These are phyloP conservation scores for Temnopleurus reevesii DNA, from an alignment of 53 echinoderm and acorn worm genomes.

Conservation along the genomic window DNA sequence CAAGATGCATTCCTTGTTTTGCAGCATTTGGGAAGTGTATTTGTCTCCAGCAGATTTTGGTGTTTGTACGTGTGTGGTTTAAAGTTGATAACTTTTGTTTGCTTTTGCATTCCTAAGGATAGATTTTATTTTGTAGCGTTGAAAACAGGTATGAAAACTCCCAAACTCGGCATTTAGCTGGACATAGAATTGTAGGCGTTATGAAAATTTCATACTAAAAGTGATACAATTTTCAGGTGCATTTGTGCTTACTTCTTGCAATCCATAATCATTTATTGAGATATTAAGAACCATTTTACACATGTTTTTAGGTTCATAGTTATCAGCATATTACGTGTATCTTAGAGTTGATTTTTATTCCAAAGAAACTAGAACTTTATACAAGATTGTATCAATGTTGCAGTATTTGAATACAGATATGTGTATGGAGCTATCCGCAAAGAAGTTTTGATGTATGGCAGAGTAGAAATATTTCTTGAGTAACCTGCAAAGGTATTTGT, in stretches of 20 bases:
- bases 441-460: not conserved
- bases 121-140: conserved; percentile 17
- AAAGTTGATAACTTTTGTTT: not conserved
- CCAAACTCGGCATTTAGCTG: too few species aligned
- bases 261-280: too few species aligned
- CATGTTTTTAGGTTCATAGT: not conserved
- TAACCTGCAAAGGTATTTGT: not conserved
- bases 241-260: too few species aligned
- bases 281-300: too few species aligned
- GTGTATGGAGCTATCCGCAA: not conserved
- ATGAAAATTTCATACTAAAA: too few species aligned
- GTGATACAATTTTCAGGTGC: too few species aligned
- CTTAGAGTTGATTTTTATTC: not conserved
- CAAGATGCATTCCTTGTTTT: not conserved
- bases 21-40: not conserved
- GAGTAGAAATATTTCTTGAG: not conserved
- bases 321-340: not conserved
- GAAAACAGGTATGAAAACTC: too few species aligned
- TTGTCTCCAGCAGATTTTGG: not conserved
- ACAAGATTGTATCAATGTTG: not conserved
- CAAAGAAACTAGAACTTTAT: not conserved
- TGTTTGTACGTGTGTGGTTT: not conserved
- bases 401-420: conserved; percentile 20
- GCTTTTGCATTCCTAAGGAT: not conserved
- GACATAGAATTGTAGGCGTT: too few species aligned